Evolutionary conservation across 2,888 invertebrate genomes (phyloP), one percentile per base, ranked within the genome.

Genomic region (Esperia sulphurella): DNA sequence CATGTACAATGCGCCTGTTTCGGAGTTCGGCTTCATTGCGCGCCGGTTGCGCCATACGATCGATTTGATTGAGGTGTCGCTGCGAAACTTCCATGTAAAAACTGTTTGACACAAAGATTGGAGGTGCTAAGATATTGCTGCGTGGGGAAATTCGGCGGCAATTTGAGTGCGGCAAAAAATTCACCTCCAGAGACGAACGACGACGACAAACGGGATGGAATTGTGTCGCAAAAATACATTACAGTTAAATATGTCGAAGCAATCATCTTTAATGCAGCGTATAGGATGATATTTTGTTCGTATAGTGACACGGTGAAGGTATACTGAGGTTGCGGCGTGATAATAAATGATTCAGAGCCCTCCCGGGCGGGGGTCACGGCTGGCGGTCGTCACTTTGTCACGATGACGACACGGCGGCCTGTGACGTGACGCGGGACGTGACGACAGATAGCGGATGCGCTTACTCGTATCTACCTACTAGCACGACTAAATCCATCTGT

Each of bases 281-380:
- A 14, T n/a, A 13, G 8, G 13, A 3, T 14, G 39, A 9, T n/a
- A n/a, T 35, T 35, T n/a, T 39, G 14, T 29, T 29, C 21, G 13
- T 41, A 41, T 13, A 41, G 3, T 14, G 9, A 30, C 33, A 10
- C 8, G 31, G 14, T 14, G n/a, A 38, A 44, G 45, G 45, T 14
- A 29, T 41, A 4, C 28, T 29, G 48, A 33, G 45, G 55, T 48
- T 21, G 59, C 46, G 53, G 58, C 58, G 53, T 55, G 59, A 54
- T 70, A 68, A 72, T 71, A 71, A 74, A 73, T 70, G 71, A 71
- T 70, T 72, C 67, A 63, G 61, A 9, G 37, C 37, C 37, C 8
- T 28, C 13, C 9, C 44, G 44, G 41, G 29, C 29, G 41, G 44
- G 35, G 37, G 37, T 33, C 31, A 33, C 33, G 14, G 31, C 8